These are phyloP conservation scores for Heterotilapia buettikoferi DNA, from an alignment of 2,113 vertebrate species.

Conservation along the genomic window DNA sequence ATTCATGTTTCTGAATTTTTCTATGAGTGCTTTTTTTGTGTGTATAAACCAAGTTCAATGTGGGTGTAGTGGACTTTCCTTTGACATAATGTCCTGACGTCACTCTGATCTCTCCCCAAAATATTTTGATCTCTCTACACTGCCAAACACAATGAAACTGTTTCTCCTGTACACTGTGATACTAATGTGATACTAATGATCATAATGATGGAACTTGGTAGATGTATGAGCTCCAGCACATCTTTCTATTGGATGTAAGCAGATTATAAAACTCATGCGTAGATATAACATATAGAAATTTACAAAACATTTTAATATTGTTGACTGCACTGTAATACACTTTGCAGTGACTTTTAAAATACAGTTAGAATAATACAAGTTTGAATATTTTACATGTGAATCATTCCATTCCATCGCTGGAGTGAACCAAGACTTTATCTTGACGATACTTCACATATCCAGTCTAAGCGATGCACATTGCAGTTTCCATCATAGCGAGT, in stretches of 20 bases:
- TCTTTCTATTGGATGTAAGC: background rate
- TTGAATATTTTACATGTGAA: background rate
- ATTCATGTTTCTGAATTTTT: background rate
- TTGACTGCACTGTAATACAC: background rate
- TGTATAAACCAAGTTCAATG: too few species aligned
- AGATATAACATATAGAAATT: background rate
- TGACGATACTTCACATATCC: constrained; percentile 33
- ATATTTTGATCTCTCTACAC: background rate
- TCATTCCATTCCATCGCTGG: background rate
- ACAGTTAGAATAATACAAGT: background rate
- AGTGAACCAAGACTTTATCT: background rate
- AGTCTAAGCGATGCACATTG: rapidly evolving
- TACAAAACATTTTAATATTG: background rate
- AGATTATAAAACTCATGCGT: background rate
- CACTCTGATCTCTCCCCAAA: background rate
- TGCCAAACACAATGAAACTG: background rate
- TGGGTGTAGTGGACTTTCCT: too few species aligned
- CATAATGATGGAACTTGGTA: background rate
- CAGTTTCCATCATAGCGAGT: background rate
- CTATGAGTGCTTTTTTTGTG: background rate
- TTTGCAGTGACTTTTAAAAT: background rate
- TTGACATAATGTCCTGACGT: too few species aligned
- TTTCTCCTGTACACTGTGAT: background rate
- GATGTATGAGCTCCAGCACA: background rate
- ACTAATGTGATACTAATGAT: background rate